Evolutionary conservation across 2,797 vertebrate genomes (phyloP).

Genomic region (Psittacula echo): DNA sequence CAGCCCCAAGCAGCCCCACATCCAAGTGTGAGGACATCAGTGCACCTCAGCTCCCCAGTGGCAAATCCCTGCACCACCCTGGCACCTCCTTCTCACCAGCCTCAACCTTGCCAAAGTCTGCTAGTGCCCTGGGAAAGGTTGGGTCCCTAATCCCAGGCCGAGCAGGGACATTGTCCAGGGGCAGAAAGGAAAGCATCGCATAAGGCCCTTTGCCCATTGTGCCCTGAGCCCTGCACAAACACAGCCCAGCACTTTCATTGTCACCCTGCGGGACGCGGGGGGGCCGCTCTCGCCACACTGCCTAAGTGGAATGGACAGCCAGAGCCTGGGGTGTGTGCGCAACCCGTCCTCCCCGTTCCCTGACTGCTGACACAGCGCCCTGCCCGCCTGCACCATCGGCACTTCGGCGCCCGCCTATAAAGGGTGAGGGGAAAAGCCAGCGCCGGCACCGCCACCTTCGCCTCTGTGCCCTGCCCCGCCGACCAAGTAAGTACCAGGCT

Average conservation of each 20-base stretch:
- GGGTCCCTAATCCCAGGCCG: slow-evolving; percentile 66
- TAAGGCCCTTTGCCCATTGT: slow-evolving; percentile 71
- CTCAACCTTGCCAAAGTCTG: slow-evolving; percentile 40
- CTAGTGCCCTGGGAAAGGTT: slow-evolving; percentile 61
- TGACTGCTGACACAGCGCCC: slow-evolving; percentile 90
- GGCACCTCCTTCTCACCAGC: slow-evolving; percentile 28
- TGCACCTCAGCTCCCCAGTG: neutral
- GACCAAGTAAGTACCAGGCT: slow-evolving; percentile 86
- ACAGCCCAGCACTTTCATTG: slow-evolving; percentile 75
- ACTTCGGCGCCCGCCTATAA: slow-evolving; percentile 83
- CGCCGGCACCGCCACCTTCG: slow-evolving; percentile 77
- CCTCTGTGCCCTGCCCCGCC: slow-evolving; percentile 85
- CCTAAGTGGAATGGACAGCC: slow-evolving; percentile 73
- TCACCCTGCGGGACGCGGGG: neutral
- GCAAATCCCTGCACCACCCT: neutral
- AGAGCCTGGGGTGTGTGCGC: slow-evolving; percentile 10
- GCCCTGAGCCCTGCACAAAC: slow-evolving; percentile 54
- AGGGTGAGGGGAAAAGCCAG: slow-evolving; percentile 74
- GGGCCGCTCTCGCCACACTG: slow-evolving; percentile 63
- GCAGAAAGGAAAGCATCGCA: slow-evolving; percentile 72
- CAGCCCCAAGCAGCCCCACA: neutral
- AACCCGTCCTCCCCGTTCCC: neutral
- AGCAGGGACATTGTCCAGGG: slow-evolving; percentile 48
- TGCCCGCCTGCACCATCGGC: slow-evolving; percentile 73
- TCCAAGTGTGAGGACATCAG: neutral